Evolutionary conservation across 2,797 vertebrate genomes (phyloP).

Genomic region (Poecile montanus): DNA sequence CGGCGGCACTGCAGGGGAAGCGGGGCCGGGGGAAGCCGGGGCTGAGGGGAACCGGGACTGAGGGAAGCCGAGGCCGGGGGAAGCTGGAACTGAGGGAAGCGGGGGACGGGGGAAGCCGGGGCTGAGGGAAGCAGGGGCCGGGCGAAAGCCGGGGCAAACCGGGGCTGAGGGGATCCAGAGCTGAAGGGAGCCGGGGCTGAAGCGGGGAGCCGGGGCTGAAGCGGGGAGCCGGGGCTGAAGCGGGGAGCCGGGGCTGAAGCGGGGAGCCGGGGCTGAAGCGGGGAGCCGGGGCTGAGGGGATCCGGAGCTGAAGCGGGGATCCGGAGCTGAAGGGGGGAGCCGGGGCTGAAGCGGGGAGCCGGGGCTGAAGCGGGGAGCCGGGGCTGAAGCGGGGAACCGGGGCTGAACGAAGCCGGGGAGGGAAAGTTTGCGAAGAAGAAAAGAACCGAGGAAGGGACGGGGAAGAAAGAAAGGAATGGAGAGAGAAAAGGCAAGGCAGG

Average conservation of each 20-base stretch:
- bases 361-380: not conserved
- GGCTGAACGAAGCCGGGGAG: not conserved
- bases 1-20: not conserved
- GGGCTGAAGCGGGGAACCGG: not conserved
- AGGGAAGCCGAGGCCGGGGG: not conserved
- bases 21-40: not conserved
- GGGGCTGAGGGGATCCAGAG: too few relatives aligned
- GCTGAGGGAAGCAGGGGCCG: not conserved
- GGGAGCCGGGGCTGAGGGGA: too few relatives aligned
- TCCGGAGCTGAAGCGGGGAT: not conserved
- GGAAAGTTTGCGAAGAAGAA: conserved; percentile 6
- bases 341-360: too few relatives aligned
- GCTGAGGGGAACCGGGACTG: not conserved
- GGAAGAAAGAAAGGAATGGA: not conserved
- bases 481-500: not conserved
- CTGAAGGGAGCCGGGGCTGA: not conserved
- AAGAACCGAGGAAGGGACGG: not conserved
- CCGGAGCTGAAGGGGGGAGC: not conserved
- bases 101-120: not conserved
- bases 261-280: not conserved
- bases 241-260: not conserved
- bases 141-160: not conserved
- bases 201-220: too few relatives aligned
- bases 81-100: not conserved
- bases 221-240: not conserved